Evolutionary conservation across 2,888 invertebrate genomes (phyloP).

Genomic region (Apotomis turbidana): DNA sequence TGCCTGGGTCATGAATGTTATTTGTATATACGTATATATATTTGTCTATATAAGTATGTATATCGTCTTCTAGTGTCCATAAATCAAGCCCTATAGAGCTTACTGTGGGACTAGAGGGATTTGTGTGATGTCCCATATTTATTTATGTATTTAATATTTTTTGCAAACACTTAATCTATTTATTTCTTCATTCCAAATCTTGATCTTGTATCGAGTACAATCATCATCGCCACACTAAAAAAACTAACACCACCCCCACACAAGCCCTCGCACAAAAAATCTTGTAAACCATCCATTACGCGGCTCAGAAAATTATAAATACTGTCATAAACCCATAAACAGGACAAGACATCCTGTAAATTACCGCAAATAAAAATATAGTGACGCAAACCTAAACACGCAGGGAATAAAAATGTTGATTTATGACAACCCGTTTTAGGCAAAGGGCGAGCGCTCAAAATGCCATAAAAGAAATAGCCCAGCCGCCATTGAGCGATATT

Average conservation of each 20-base stretch:
- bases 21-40: no score
- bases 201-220: neutral
- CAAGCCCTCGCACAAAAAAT: neutral
- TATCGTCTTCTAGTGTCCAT: no score
- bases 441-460: constrained; percentile 56
- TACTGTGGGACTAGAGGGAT: no score
- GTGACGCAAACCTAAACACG: constrained; percentile 40
- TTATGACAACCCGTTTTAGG: constrained; percentile 53
- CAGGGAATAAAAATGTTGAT: constrained; percentile 44
- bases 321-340: constrained; percentile 37
- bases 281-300: neutral
- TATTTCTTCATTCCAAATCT: no score
- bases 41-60: no score
- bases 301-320: constrained; percentile 38
- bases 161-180: no score
- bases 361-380: constrained; percentile 42
- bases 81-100: no score
- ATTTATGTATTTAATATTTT: no score
- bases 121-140: no score
- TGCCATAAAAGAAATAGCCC: constrained; percentile 55
- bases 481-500: constrained; percentile 52
- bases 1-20: no score
- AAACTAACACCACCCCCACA: neutral
- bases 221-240: neutral
- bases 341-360: constrained; percentile 37